Percentiles rank a stretch among this genome's conserved stretches.
These are phyloP conservation scores for Pogonocichla stellata DNA, from an alignment of 2,113 vertebrate species.

Conservation along the genomic window DNA sequence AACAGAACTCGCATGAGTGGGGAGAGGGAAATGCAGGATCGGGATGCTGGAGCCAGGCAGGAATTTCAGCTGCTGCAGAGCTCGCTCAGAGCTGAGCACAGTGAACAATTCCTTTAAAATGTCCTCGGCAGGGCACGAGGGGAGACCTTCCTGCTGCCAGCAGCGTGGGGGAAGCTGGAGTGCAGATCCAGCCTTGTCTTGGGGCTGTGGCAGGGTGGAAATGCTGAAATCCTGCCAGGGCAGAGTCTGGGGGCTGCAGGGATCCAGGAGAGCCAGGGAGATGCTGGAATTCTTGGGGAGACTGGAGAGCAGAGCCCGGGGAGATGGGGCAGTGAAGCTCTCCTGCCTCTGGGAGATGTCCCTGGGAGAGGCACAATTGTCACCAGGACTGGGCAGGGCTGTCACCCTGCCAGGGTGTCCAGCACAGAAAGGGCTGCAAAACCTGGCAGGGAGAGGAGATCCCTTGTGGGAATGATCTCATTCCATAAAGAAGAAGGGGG, in stretches of 20 bases:
- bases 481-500: neutral
- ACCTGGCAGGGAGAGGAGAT: neutral
- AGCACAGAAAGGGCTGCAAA: neutral
- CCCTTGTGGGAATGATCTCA: neutral
- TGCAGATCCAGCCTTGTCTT: neutral
- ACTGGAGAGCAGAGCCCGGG: neutral
- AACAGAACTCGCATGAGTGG: neutral
- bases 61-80: neutral
- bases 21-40: neutral
- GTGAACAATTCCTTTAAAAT: neutral
- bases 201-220: neutral
- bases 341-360: neutral
- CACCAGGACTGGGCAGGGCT: neutral
- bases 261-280: neutral
- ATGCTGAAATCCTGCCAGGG: neutral
- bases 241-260: neutral
- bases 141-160: neutral
- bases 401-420: neutral
- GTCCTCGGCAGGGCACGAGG: neutral
- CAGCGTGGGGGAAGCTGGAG: neutral
- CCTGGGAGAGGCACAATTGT: neutral
- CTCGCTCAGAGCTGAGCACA: neutral
- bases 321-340: neutral
- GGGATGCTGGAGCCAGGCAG: neutral
- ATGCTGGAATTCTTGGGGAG: neutral